phyloP scores from a whole-genome alignment of 2,797 vertebrate genomes.

The Dendrocincla fuliginosa region DNA sequence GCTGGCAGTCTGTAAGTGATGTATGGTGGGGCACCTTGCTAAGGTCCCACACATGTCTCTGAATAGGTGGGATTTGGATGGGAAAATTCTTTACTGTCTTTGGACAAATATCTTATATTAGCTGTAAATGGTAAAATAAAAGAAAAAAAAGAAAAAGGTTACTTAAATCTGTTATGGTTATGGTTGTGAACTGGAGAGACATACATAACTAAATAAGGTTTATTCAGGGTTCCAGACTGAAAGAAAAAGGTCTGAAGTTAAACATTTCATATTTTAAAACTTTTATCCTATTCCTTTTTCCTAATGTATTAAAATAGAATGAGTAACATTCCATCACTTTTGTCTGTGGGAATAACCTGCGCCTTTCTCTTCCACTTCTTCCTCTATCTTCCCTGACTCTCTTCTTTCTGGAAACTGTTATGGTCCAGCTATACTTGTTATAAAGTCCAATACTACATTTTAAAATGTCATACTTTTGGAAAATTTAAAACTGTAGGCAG shows the following conservation, averaged over 20 bases:
- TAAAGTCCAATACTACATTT: background rate
- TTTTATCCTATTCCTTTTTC: background rate
- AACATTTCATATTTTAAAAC: background rate
- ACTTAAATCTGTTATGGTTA: background rate
- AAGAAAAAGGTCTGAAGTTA: background rate
- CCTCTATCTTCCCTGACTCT: background rate
- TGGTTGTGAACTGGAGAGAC: background rate
- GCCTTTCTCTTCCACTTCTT: background rate
- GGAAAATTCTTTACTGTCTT: background rate
- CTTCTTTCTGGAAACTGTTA: background rate
- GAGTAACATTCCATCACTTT: background rate
- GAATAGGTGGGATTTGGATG: background rate
- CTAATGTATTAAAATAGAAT: background rate
- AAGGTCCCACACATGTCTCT: background rate
- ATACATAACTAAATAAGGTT: background rate
- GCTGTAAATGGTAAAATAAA: background rate
- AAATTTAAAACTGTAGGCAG: background rate
- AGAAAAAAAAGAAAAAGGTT: background rate
- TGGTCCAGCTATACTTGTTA: background rate
- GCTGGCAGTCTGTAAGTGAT: background rate
- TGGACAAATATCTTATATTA: background rate
- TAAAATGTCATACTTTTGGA: background rate
- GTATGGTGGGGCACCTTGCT: background rate
- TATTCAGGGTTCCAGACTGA: background rate
- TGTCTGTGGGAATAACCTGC: background rate